Base-by-base conservation (phyloP, 2,888 invertebrate species). In the Brachycybe producta region DNA sequence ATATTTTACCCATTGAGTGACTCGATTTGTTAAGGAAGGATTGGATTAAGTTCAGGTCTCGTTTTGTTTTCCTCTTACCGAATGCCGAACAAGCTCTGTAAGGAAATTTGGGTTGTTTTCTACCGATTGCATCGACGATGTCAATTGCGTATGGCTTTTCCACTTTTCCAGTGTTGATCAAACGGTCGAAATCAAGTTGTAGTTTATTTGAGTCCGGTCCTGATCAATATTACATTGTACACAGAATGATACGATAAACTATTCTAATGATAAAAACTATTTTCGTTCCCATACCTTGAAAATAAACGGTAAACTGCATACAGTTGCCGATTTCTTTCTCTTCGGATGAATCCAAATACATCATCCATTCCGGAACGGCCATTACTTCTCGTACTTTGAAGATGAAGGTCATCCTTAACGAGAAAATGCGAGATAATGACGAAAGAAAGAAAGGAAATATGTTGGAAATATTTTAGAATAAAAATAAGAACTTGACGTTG, bases 331-430 rank as follows among this genome's bases (percentile, higher is more conserved):
- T 70, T 26, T 74, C 68, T 62, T 80, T 80, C 0, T 87, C 86
- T 64, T 80, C 79, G 5, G 88, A 74, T 32, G 80, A 78, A 70
- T 90, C 90, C 49, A 86, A 80, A 17, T 81, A 79, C 57, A 91
- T 64, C 79, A 88, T 83, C 91, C 91, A 91, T 63, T 82, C 82
- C 0, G 90, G 90, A 49, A 83, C 79, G 26, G 86, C 87, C 79
- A 91, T 75, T 26, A 87, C 79, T 47, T 75, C 72, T 30, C 87
- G 75, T 7, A 88, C 71, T 57, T 87, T 86, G 52, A 79, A 79
- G 57, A 91, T 75, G 69, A 91, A 91, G 67, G 82, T 82, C 39
- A 24, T 19, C 19, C 48, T 47, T 5, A 19, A 13, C 23, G n/a
- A 11, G 3, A 41, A 17, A 11, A 41, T 21, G 8, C 11, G 11